Percentiles rank a stretch among this genome's conserved stretches.
Evolutionary conservation across 2,888 invertebrate species (phyloP).

Genomic region (Volucella zonaria): DNA sequence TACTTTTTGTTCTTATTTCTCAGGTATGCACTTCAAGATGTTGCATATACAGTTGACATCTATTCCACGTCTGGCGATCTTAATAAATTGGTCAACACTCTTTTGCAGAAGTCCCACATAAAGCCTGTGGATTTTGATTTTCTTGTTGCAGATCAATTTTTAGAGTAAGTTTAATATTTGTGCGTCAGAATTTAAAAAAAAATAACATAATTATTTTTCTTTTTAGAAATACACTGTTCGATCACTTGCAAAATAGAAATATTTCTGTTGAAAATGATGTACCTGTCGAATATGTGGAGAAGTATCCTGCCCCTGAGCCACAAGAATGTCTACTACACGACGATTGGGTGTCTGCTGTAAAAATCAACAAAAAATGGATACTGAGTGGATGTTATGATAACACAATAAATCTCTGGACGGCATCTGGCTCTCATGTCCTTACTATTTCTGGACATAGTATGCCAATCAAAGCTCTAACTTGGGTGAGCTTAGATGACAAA

Average conservation of each 20-base stretch:
- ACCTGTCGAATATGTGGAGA: constrained; percentile 95
- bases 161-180: constrained; percentile 84
- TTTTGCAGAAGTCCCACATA: constrained; percentile 83
- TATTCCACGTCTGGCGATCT: constrained; percentile 87
- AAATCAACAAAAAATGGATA: constrained; percentile 89
- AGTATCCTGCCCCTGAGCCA: constrained; percentile 95
- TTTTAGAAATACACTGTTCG: constrained; percentile 77
- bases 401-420: constrained; percentile 94
- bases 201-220: background rate
- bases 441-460: constrained; percentile 94
- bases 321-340: constrained; percentile 96
- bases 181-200: background rate
- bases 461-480: constrained; percentile 93
- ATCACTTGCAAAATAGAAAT: constrained; percentile 90
- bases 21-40: constrained; percentile 94
- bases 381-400: constrained; percentile 97
- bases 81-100: constrained; percentile 90
- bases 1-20: constrained; percentile 18
- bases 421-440: constrained; percentile 91
- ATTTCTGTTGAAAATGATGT: constrained; percentile 92
- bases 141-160: constrained; percentile 91
- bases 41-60: constrained; percentile 91
- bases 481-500: constrained; percentile 89
- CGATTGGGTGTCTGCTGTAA: constrained; percentile 98
- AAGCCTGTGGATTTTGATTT: constrained; percentile 91